Evolutionary conservation across 2,113 vertebrate genomes (phyloP).

Genomic region (Tupaia chinensis): DNA sequence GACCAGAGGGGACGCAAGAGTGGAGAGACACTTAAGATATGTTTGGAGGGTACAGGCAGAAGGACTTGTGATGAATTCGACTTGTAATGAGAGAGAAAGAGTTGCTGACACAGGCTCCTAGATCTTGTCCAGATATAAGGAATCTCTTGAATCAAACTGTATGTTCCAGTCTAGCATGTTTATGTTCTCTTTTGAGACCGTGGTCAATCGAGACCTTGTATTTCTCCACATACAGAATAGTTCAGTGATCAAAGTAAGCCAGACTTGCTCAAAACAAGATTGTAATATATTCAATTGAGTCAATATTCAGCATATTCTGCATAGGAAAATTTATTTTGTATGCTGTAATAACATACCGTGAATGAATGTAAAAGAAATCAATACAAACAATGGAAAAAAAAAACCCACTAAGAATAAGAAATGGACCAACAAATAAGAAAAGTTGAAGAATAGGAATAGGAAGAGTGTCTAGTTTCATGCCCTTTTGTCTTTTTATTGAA

Average conservation of each 20-base stretch:
- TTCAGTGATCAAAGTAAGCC: background rate
- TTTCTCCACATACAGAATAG: background rate
- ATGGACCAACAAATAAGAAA: background rate
- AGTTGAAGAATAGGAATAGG: background rate
- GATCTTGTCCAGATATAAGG: background rate
- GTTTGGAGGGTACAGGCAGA: background rate
- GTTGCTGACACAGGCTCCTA: background rate
- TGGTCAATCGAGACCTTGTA: background rate
- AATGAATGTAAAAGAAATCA: too few relatives aligned
- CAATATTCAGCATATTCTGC: too few relatives aligned
- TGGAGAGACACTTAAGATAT: background rate
- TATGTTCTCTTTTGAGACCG: background rate
- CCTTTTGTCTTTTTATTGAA: background rate
- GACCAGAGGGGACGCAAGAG: background rate
- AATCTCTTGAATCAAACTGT: background rate
- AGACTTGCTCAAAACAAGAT: background rate
- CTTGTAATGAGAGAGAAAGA: background rate
- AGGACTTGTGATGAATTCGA: background rate
- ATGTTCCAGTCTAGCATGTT: background rate
- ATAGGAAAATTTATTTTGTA: too few relatives aligned
- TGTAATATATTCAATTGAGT: too few relatives aligned
- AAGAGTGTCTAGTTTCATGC: background rate
- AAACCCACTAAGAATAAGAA: background rate
- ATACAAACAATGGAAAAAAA: too few relatives aligned
- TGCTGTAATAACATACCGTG: too few relatives aligned